Evolutionary conservation across 2,888 invertebrate species (phyloP).

Genomic region (Pandemis cinnamomeana): DNA sequence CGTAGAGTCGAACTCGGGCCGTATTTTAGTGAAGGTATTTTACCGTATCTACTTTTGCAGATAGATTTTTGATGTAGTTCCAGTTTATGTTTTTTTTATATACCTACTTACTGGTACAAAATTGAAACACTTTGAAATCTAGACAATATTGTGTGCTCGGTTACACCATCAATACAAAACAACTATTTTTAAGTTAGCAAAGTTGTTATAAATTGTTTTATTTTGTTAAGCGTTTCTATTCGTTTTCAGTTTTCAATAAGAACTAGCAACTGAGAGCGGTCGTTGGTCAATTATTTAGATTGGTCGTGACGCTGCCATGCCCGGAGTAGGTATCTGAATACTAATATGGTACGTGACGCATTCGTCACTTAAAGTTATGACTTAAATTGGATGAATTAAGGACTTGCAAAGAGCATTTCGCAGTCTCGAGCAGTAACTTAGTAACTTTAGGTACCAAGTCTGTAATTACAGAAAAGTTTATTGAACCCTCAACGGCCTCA

Average conservation of each 20-base stretch:
- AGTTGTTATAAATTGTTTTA: background rate
- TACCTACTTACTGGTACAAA: background rate
- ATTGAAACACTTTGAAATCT: background rate
- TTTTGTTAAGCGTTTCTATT: conserved; percentile 54
- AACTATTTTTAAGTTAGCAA: background rate
- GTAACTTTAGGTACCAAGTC: background rate
- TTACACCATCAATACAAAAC: background rate
- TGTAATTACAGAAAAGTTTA: background rate
- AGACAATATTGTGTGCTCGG: background rate
- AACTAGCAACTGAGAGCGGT: conserved; percentile 71
- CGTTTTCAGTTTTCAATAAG: conserved; percentile 56
- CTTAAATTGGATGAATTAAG: conserved; percentile 20
- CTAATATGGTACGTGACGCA: conserved; percentile 47
- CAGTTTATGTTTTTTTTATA: background rate
- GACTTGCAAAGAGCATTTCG: background rate
- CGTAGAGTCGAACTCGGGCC: conserved; percentile 56
- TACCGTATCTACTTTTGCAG: conserved; percentile 20
- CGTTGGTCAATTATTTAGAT: conserved; percentile 84
- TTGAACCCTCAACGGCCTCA: background rate
- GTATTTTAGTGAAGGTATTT: conserved; percentile 28
- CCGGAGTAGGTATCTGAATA: conserved; percentile 50
- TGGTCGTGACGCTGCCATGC: conserved; percentile 71
- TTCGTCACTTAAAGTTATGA: conserved; percentile 35
- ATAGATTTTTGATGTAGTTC: conserved; percentile 1
- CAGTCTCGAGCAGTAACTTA: background rate